A percentile compares a stretch with the other conserved stretches of the same genome.
Conservation (phyloP, 2,888 invertebrate genomes). For the Hirtodrosophila confusa region DNA sequence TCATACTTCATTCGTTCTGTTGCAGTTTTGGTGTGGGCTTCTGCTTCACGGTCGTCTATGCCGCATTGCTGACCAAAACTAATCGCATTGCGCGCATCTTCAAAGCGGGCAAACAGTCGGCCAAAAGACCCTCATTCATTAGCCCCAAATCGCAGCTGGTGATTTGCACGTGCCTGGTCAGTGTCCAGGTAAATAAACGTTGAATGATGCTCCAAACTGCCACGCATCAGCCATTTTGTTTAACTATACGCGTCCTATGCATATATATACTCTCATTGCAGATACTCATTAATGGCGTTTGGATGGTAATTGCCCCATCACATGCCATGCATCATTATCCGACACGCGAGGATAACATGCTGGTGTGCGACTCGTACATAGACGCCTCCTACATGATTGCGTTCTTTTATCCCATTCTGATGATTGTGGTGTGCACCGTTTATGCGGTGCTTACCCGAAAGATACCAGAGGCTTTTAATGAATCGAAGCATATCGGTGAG, state of each 20-base stretch:
- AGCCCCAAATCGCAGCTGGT: slow-evolving; percentile 95
- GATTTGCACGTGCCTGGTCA: slow-evolving; percentile 94
- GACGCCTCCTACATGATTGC: slow-evolving; percentile 97
- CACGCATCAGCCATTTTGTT: not conserved
- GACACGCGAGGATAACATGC: slow-evolving; percentile 94
- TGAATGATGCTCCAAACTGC: not conserved
- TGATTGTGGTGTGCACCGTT: slow-evolving; percentile 96
- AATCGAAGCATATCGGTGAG: slow-evolving; percentile 97
- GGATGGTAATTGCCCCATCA: slow-evolving; percentile 96
- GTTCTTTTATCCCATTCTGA: slow-evolving; percentile 95
- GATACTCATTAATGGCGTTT: slow-evolving; percentile 94
- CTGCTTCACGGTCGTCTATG: slow-evolving; percentile 98
- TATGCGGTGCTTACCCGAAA: slow-evolving; percentile 98
- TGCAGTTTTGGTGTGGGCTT: slow-evolving; percentile 94
- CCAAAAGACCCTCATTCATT: slow-evolving; percentile 96
- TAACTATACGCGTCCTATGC: not conserved
- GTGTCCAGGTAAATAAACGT: slow-evolving; percentile 89
- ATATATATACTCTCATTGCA: slow-evolving; percentile 77
- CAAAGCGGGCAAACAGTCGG: slow-evolving; percentile 97
- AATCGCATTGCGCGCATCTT: slow-evolving; percentile 98
- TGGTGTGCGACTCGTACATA: slow-evolving; percentile 96
- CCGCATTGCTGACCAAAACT: slow-evolving; percentile 97
- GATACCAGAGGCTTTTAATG: slow-evolving; percentile 99
- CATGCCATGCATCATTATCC: slow-evolving; percentile 95
- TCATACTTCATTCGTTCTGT: slow-evolving; percentile 4